phyloP scores from a whole-genome alignment of 2,888 invertebrate species.

The Rugalucina vietnamica region DNA sequence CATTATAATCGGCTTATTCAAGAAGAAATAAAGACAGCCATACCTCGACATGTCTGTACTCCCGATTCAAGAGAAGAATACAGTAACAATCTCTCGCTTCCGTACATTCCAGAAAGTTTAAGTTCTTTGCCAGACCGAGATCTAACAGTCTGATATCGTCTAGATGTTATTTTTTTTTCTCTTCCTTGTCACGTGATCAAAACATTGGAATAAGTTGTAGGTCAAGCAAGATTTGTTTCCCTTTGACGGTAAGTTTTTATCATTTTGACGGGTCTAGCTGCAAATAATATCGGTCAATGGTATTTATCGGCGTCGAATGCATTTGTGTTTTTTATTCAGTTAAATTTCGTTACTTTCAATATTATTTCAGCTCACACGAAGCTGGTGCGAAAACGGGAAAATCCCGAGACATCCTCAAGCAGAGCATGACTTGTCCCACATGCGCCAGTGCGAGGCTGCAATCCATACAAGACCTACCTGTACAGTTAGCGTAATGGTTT shows the following conservation, averaged over 20 bases:
- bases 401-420: too few species aligned
- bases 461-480: too few species aligned
- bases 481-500: too few species aligned
- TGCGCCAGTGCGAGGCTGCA: too few species aligned
- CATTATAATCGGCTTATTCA: not conserved
- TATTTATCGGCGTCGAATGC: too few species aligned
- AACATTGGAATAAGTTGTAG: slow-evolving; percentile 18
- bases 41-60: not conserved
- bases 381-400: too few species aligned
- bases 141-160: not conserved
- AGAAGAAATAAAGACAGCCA: not conserved
- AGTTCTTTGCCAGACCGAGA: slow-evolving; percentile 6
- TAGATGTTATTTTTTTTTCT: not conserved
- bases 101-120: slow-evolving; percentile 14
- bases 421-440: too few species aligned
- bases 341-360: too few species aligned
- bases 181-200: slow-evolving; percentile 53
- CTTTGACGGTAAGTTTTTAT: slow-evolving; percentile 27
- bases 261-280: too few species aligned
- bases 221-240: slow-evolving; percentile 20
- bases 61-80: not conserved
- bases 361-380: too few species aligned
- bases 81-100: not conserved
- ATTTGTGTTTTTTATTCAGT: too few species aligned
- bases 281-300: too few species aligned